Evolutionary conservation across 2,113 vertebrate genomes (phyloP), one percentile per base, ranked within the genome.

Genomic region (Chaetura pelagica): DNA sequence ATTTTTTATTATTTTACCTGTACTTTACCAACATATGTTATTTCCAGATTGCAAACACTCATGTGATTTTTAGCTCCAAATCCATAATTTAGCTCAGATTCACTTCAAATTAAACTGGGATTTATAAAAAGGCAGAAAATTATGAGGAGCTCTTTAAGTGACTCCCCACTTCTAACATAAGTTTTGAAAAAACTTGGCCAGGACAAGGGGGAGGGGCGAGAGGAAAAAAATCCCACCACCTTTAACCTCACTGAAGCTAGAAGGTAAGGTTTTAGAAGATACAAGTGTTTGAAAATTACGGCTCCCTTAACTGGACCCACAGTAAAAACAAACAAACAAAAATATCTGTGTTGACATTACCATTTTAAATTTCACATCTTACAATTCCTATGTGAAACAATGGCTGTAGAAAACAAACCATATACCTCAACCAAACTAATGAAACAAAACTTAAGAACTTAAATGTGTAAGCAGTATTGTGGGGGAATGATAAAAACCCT

Each of bases 161-260:
- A 6, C 15, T 93, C 18, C 40, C 17, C 29, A 32, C 30, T 62
- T 87, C 26, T 16, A 62, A n/a, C 9, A 67, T 23, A 2, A 66
- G 3, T 21, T 30, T 8, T 46, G 24, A 72, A 59, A 38, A 4
- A 57, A 52, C 16, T 15, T 34, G 20, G 9, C 8, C 15, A 49
- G 20, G 5, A 40, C 3, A 59, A 9, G 2, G 2, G 6, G 1
- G 32, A 44, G 4, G 2, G 4, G 6, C 11, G 6, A 11, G 11
- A 27, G 11, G 4, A 29, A 29, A 29, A 6, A 20, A 22, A 15
- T 66, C n/a, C 3, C 12, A 17, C 62, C 82, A 19, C 0, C 19
- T 38, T 67, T 84, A n/a, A 42, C 5, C 15, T 72, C 44, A 75
- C 30, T 46, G 12, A 84, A 85, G 8, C 20, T 35, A 35, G 27